Base-by-base conservation (phyloP, 2,888 invertebrate species). In the Drosophila cyrtoloma region DNA sequence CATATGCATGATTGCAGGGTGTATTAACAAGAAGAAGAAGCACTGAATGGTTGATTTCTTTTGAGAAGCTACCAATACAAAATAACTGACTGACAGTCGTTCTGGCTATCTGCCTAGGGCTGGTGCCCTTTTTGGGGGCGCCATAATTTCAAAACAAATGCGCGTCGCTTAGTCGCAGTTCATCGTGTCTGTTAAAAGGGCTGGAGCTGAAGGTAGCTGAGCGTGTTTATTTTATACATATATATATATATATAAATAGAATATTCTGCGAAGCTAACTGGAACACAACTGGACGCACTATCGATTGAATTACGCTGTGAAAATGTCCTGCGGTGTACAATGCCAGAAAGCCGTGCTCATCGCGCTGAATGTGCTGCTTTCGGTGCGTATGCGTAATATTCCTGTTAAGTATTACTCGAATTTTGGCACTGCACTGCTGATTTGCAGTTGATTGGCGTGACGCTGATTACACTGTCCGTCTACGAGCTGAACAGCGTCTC, bases 401-500 rank as follows among this genome's bases (percentile, higher is more conserved):
- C 53, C 30, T 1, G 26, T 10, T 26, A 22, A 47, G 33, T 28
- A 44, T 28, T 59, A 60, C 30, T 51, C 28, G 28, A 33, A 44
- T 26, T 16, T 58, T 58, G 42, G 3, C 4, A 59, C 14, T 14
- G 19, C 35, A 19, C 30, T 37, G 33, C 12, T 66, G 1, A 55
- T 32, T 63, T 62, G 16, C 77, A 92, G 92, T 65, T 92, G 68
- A 82, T 91, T 73, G 92, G 92, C 60, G 82, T 92, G 64, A 82
- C 89, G 9, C 64, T 92, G 51, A 90, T 92, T 75, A 92, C 92
- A 1, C 65, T 92, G 26, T 92, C 92, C 9, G 85, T 92, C 26
- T 92, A 78, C 42, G 92, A 92, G 78, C 63, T 92, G 42, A 92
- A 92, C 52, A 81, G 79, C 69, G 92, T 92, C 26, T 83, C 89